Evolutionary conservation across 2,797 vertebrate genomes (phyloP).

Genomic region (Podargus strigoides): DNA sequence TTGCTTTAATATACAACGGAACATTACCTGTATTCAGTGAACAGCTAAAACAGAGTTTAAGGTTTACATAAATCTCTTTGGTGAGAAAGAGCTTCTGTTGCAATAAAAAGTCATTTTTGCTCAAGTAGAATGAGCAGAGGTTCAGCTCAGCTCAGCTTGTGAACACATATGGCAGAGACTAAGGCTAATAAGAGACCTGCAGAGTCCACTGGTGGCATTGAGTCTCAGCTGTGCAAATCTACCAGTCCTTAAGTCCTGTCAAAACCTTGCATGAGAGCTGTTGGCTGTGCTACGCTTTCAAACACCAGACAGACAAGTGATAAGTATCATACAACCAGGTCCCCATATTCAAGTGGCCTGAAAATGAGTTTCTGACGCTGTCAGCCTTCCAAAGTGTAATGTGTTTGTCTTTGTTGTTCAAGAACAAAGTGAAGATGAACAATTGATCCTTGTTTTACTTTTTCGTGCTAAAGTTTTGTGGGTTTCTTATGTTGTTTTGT

Average conservation of each 20-base stretch:
- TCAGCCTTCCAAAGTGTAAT: neutral
- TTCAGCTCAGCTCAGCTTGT: neutral
- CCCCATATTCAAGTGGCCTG: neutral
- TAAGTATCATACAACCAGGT: neutral
- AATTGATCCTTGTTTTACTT: neutral
- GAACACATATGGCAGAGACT: neutral
- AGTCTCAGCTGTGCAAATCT: neutral
- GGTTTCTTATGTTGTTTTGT: neutral
- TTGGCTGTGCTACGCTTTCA: neutral
- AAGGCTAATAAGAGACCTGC: neutral
- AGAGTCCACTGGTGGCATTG: neutral
- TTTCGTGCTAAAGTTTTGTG: neutral
- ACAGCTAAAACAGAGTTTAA: neutral
- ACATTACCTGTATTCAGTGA: neutral
- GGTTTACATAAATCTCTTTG: neutral
- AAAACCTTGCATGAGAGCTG: neutral
- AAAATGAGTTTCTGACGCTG: neutral
- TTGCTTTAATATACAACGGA: neutral
- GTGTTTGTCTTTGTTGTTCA: neutral
- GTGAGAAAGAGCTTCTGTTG: neutral
- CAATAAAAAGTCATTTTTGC: neutral
- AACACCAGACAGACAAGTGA: neutral
- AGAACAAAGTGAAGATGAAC: neutral
- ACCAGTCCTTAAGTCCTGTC: neutral
- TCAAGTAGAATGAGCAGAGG: neutral